A percentile compares a stretch with the other conserved stretches of the same genome.
phyloP scores from a whole-genome alignment of 2,113 vertebrate genomes.

The Paramisgurnus dabryanus region DNA sequence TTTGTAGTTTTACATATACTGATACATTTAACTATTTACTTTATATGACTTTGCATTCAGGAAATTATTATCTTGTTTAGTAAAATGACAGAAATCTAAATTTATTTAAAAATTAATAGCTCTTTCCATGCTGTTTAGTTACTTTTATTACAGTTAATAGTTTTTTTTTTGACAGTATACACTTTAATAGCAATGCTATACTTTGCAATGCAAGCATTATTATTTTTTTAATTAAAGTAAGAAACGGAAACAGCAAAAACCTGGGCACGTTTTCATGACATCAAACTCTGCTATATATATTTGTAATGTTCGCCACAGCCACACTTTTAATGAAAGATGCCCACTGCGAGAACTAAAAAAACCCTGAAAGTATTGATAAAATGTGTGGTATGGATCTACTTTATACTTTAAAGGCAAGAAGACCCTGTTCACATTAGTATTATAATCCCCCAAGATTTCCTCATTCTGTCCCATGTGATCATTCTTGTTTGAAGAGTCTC shows the following conservation, averaged over 20 bases:
- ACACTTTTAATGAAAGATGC: conserved; percentile 76
- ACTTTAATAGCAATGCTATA: too few relatives aligned
- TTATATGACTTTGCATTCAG: too few relatives aligned
- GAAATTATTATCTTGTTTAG: too few relatives aligned
- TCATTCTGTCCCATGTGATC: conserved; percentile 67
- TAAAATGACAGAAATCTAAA: too few relatives aligned
- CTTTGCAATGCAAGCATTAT: background rate
- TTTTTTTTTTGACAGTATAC: background rate
- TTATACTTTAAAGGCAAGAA: conserved; percentile 57
- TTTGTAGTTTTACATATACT: too few relatives aligned
- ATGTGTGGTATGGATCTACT: conserved; percentile 69
- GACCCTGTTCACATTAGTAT: conserved; percentile 45
- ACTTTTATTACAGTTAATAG: too few relatives aligned
- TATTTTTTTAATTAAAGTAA: too few relatives aligned
- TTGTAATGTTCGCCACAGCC: conserved; percentile 74
- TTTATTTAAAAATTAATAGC: too few relatives aligned
- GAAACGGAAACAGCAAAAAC: too few relatives aligned
- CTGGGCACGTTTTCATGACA: background rate
- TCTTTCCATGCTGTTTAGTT: too few relatives aligned
- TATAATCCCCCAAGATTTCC: conserved; percentile 58
- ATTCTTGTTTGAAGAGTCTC: conserved; percentile 74
- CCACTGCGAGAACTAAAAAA: conserved; percentile 73
- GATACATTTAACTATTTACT: too few relatives aligned
- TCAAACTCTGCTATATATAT: conserved; percentile 37
- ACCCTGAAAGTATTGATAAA: conserved; percentile 67